Evolutionary conservation across 2,888 invertebrate species (phyloP).

Genomic region (Myopa tessellatipennis): DNA sequence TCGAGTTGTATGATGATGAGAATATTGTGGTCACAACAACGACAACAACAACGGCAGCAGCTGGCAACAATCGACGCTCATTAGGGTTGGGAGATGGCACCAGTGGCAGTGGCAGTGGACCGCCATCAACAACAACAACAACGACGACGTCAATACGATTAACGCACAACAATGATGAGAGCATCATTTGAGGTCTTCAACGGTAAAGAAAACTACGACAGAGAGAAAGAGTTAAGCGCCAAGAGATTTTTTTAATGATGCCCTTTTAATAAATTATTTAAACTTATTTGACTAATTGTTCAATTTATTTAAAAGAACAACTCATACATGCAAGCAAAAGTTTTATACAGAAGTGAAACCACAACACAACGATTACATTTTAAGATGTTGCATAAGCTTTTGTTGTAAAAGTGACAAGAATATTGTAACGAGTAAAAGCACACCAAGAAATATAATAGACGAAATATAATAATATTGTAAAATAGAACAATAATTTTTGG

Average conservation of each 20-base stretch:
- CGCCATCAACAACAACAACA: constrained; percentile 53
- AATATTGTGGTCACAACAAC: constrained; percentile 66
- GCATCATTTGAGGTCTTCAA: constrained; percentile 68
- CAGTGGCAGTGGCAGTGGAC: constrained; percentile 34
- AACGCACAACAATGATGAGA: constrained; percentile 64
- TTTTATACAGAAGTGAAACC: constrained; percentile 2
- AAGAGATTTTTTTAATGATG: background rate
- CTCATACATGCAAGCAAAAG: background rate
- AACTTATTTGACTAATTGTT: constrained; percentile 2
- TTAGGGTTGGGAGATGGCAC: constrained; percentile 33
- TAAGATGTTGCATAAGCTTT: constrained; percentile 28
- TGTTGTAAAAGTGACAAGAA: background rate
- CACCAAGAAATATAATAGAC: background rate
- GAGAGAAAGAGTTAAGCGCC: constrained; percentile 26
- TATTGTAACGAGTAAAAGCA: background rate
- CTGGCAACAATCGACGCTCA: constrained; percentile 31
- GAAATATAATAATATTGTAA: background rate
- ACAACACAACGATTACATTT: constrained; percentile 37
- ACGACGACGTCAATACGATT: constrained; percentile 61
- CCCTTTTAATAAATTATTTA: background rate
- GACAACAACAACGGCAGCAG: constrained; percentile 48
- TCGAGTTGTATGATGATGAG: constrained; percentile 67
- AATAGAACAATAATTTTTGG: background rate
- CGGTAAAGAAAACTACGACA: constrained; percentile 10
- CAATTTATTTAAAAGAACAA: constrained; percentile 7